A percentile compares a stretch with the other conserved stretches of the same genome.
Conservation (phyloP, 2,797 vertebrate species). For the Acrossocheilus fasciatus region DNA sequence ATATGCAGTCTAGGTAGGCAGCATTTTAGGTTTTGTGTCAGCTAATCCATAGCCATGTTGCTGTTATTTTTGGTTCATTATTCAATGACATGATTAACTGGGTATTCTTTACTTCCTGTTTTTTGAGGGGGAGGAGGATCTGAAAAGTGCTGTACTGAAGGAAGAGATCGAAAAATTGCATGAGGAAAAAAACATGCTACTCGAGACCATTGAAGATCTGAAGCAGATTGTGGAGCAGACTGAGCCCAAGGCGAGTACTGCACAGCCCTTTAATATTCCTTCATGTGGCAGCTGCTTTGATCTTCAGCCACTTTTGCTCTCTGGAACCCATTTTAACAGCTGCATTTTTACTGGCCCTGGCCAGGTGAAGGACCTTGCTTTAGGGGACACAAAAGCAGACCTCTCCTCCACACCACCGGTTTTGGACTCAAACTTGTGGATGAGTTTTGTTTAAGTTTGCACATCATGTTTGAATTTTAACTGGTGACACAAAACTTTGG, state of each 20-base stretch:
- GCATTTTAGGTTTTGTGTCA: neutral
- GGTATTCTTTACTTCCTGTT: constrained; percentile 39
- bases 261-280: constrained; percentile 66
- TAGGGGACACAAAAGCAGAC: constrained; percentile 48
- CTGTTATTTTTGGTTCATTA: constrained; percentile 32
- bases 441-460: constrained; percentile 7
- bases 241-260: constrained; percentile 64
- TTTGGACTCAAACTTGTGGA: neutral
- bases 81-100: constrained; percentile 45
- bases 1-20: neutral
- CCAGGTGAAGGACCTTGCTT: constrained; percentile 60
- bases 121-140: constrained; percentile 79
- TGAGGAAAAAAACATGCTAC: constrained; percentile 80
- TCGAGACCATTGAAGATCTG: constrained; percentile 81
- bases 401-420: constrained; percentile 23
- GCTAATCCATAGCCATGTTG: neutral
- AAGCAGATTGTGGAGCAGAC: constrained; percentile 78
- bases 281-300: constrained; percentile 61
- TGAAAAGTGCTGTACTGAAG: constrained; percentile 67
- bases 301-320: constrained; percentile 59
- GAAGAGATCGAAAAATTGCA: constrained; percentile 79
- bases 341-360: constrained; percentile 50
- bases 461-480: constrained; percentile 50
- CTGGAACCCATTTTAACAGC: constrained; percentile 64
- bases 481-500: neutral